phyloP scores from a whole-genome alignment of 2,888 invertebrate genomes.

The Dryadula phaetusa region DNA sequence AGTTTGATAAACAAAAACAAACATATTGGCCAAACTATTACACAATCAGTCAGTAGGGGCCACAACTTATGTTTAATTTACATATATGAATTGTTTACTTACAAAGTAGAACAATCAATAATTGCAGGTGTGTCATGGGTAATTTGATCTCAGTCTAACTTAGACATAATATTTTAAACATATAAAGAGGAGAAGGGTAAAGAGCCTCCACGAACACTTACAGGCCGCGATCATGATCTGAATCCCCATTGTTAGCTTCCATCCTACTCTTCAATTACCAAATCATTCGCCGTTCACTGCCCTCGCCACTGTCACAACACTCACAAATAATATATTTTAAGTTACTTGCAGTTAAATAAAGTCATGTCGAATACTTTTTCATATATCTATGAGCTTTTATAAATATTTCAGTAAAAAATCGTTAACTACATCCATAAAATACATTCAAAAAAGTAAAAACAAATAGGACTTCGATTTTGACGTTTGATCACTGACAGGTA shows the following conservation, averaged over 20 bases:
- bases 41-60: background rate
- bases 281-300: constrained; percentile 36
- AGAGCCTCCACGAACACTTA: constrained; percentile 28
- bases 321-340: constrained; percentile 5
- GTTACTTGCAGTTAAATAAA: background rate
- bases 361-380: constrained; percentile 2
- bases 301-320: constrained; percentile 31
- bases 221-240: constrained; percentile 45
- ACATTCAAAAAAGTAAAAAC: constrained; percentile 28
- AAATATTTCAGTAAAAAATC: constrained; percentile 4
- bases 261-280: constrained; percentile 39
- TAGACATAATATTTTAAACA: background rate
- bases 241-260: constrained; percentile 47
- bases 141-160: background rate
- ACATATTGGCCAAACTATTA: constrained; percentile 15
- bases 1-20: constrained; percentile 19
- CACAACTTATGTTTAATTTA: background rate
- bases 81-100: constrained; percentile 6
- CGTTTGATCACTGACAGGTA: constrained; percentile 24
- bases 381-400: background rate
- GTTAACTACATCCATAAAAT: constrained; percentile 1
- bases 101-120: constrained; percentile 25
- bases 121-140: constrained; percentile 10
- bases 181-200: background rate
- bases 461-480: constrained; percentile 20